phyloP scores from a whole-genome alignment of 1,140 invertebrate genomes.

The Nephila pilipes region DNA sequence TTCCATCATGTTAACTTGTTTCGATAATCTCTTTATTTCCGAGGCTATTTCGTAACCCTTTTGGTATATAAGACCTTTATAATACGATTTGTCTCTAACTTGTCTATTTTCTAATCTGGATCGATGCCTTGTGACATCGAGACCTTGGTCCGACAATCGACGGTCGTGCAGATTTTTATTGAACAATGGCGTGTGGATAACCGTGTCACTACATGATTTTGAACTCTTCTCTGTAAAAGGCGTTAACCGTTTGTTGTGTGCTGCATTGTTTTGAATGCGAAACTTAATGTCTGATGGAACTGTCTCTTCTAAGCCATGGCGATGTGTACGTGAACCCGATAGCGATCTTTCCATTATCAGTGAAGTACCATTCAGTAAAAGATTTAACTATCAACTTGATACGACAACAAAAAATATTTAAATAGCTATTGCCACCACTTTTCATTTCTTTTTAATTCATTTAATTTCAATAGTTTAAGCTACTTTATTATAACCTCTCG shows the following conservation, averaged over 20 bases:
- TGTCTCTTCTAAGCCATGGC: not conserved
- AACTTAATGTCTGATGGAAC: not conserved
- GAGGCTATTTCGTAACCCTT: not conserved
- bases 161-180: not conserved
- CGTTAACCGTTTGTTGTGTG: not conserved
- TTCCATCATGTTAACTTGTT: not conserved
- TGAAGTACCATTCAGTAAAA: too few relatives aligned
- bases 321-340: not conserved
- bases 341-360: not conserved
- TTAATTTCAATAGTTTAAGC: too few relatives aligned
- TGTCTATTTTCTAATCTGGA: not conserved
- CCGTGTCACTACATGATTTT: not conserved
- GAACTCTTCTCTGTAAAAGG: not conserved
- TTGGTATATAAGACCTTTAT: not conserved
- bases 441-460: too few relatives aligned
- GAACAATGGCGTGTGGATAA: not conserved
- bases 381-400: too few relatives aligned
- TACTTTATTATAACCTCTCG: too few relatives aligned
- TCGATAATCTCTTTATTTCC: slow-evolving; percentile 12
- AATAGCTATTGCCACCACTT: too few relatives aligned
- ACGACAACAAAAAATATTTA: too few relatives aligned
- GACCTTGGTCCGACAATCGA: slow-evolving; percentile 18
- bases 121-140: not conserved
- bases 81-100: slow-evolving; percentile 41
- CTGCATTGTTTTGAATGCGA: not conserved